phyloP scores from a whole-genome alignment of 2,888 invertebrate species.

The Eupithecia dodoneata region DNA sequence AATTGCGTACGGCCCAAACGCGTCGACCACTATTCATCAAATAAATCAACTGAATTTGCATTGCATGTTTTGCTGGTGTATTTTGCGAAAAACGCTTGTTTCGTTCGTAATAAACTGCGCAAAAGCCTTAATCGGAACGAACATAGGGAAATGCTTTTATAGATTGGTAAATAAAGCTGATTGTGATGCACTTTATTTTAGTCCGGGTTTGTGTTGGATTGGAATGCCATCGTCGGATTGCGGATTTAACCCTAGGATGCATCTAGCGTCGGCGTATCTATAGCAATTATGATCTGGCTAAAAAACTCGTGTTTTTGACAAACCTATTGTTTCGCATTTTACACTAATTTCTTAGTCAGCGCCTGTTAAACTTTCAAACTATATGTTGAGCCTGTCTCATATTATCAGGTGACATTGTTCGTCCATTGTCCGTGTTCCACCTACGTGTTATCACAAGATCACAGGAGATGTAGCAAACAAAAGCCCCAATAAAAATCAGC shows the following conservation, averaged over 20 bases:
- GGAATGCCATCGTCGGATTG: neutral
- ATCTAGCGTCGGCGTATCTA: neutral
- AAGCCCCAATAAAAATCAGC: neutral
- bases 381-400: too few relatives aligned
- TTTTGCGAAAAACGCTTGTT: constrained; percentile 46
- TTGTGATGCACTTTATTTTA: constrained; percentile 4
- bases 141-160: constrained; percentile 22
- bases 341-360: neutral
- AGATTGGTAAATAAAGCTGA: constrained; percentile 19
- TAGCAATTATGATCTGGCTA: too few relatives aligned
- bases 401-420: too few relatives aligned
- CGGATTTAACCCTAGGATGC: neutral
- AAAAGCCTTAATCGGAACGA: constrained; percentile 30
- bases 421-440: too few relatives aligned
- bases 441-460: too few relatives aligned
- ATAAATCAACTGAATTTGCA: constrained; percentile 65
- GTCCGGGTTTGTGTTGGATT: neutral
- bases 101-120: constrained; percentile 25
- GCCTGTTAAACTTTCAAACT: neutral
- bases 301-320: too few relatives aligned
- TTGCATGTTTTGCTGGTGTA: constrained; percentile 47
- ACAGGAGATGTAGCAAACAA: too few relatives aligned
- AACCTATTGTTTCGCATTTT: neutral
- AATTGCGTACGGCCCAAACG: constrained; percentile 53
- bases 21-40: constrained; percentile 56